Conservation (phyloP, 1,140 invertebrate genomes). For the Bombus sylvicola region DNA sequence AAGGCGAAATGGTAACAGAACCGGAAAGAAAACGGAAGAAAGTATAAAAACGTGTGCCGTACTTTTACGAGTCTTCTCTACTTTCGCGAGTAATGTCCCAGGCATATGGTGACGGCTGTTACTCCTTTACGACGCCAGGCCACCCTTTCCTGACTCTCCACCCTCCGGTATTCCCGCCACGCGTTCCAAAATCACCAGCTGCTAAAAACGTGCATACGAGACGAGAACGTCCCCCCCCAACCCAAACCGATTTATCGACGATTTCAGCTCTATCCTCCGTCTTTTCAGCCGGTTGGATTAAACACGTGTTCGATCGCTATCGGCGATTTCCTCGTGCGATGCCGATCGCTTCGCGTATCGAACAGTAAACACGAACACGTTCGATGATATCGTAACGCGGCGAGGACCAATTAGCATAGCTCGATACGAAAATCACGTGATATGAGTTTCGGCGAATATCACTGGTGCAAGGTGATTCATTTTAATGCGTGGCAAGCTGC, state of each 20-base stretch:
- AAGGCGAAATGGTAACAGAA: not conserved
- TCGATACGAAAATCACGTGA: not conserved
- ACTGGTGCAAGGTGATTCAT: constrained; percentile 2
- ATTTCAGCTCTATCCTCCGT: too few relatives aligned
- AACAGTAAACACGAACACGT: not conserved
- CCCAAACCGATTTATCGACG: not conserved
- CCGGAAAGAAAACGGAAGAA: constrained; percentile 12
- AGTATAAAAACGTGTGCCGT: constrained; percentile 61
- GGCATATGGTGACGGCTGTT: constrained; percentile 69
- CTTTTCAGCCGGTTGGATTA: constrained; percentile 4
- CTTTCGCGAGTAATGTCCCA: constrained; percentile 60
- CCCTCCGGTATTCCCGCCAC: constrained; percentile 59
- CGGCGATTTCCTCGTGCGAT: not conserved
- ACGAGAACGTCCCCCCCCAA: constrained; percentile 27
- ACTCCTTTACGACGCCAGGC: constrained; percentile 56
- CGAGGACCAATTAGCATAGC: constrained; percentile 29
- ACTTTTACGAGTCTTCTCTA: constrained; percentile 66
- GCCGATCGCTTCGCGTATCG: not conserved
- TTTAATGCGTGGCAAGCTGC: constrained; percentile 19
- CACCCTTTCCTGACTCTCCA: constrained; percentile 20
- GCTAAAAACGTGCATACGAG: constrained; percentile 66
- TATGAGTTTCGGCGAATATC: constrained; percentile 22
- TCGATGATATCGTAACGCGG: constrained; percentile 1
- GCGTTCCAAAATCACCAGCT: constrained; percentile 65
- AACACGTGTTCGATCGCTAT: constrained; percentile 15